A percentile compares a stretch with the other conserved stretches of the same genome.
phyloP scores from a whole-genome alignment of 2,888 invertebrate genomes.

The Empis livida region DNA sequence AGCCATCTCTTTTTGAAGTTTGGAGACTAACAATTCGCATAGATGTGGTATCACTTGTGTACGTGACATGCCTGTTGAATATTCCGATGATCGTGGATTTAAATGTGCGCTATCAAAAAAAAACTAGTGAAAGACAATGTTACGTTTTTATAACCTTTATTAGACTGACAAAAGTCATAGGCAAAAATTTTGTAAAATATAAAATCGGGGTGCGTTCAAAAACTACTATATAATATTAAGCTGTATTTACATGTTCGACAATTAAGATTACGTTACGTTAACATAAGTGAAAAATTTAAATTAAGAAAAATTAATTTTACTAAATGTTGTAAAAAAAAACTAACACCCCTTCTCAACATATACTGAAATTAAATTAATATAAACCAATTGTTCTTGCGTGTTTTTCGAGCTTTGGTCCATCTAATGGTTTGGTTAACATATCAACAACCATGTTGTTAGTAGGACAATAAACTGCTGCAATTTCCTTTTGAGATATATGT shows the following conservation, averaged over 20 bases:
- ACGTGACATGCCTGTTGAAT: background rate
- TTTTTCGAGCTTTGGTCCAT: background rate
- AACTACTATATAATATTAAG: no score
- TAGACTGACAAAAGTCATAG: no score
- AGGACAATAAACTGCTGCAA: background rate
- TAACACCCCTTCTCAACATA: constrained; percentile 2
- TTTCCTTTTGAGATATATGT: background rate
- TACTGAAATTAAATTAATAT: background rate
- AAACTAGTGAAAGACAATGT: no score
- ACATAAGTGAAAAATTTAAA: no score
- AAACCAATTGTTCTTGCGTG: background rate
- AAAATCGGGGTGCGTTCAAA: no score
- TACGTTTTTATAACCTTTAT: no score
- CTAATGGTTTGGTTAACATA: constrained; percentile 1
- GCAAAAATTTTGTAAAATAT: no score
- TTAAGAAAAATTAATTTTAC: no score
- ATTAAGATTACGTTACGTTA: no score
- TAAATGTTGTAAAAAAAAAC: background rate
- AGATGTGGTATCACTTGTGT: background rate
- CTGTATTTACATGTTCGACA: no score
- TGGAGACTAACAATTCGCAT: constrained; percentile 1
- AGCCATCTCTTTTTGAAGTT: constrained; percentile 2
- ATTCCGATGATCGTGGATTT: no score
- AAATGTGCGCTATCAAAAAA: no score
- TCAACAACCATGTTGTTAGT: background rate